A percentile compares a stretch with the other conserved stretches of the same genome.
These are phyloP conservation scores for Paramacrobiotus metropolitanus DNA, from an alignment of 1,140 invertebrate species.

Conservation along the genomic window DNA sequence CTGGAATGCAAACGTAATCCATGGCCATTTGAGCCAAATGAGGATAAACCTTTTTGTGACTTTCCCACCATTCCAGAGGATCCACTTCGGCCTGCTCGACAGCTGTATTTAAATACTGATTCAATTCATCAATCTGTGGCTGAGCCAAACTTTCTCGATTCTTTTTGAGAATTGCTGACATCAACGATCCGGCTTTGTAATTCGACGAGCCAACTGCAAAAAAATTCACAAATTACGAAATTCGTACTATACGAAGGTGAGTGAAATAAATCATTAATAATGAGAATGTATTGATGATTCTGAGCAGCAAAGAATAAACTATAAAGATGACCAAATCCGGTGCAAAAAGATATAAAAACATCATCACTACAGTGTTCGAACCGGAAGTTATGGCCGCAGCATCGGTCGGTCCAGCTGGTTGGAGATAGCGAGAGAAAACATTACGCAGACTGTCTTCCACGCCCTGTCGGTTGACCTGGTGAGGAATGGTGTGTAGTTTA, in stretches of 20 bases:
- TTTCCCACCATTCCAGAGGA: neutral
- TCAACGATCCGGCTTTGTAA: neutral
- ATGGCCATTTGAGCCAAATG: neutral
- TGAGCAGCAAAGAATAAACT: neutral
- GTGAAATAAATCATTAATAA: too few relatives aligned
- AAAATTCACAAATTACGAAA: too few relatives aligned
- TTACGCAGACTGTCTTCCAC: neutral
- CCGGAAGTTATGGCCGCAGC: neutral
- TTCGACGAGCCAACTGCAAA: too few relatives aligned
- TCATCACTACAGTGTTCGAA: neutral
- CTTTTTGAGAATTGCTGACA: slow-evolving; percentile 1
- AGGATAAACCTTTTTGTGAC: neutral
- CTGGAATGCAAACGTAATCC: neutral
- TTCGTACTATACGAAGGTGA: too few relatives aligned
- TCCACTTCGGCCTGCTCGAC: neutral
- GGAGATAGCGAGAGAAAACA: neutral
- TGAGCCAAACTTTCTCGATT: neutral
- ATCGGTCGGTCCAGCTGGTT: neutral
- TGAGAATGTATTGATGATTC: too few relatives aligned
- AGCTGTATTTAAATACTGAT: neutral
- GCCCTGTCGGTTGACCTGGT: neutral
- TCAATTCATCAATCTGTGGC: neutral
- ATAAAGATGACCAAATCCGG: too few relatives aligned
- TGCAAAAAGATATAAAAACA: too few relatives aligned
- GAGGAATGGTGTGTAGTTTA: neutral